Conservation (phyloP, 2,113 vertebrate genomes). For the Corydoras sp. region DNA sequence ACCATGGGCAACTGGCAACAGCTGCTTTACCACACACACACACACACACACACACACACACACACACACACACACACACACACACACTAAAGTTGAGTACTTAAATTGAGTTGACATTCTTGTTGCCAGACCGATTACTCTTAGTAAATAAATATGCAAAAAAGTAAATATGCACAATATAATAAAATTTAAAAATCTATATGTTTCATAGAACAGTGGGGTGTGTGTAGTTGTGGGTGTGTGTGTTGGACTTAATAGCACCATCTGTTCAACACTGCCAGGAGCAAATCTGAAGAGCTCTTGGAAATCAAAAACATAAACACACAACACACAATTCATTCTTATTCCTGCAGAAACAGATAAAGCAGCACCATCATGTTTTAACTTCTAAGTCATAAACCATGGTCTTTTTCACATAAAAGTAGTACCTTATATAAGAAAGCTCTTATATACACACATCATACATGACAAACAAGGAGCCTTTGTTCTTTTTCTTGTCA, state of each 20-base stretch:
- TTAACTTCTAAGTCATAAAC: no score
- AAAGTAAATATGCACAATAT: no score
- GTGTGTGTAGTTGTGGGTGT: conserved; percentile 17
- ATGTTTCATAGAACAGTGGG: background rate
- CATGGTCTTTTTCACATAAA: no score
- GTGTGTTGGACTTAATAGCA: conserved; percentile 42
- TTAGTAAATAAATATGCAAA: no score
- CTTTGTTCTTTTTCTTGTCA: conserved; percentile 39
- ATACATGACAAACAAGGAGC: conserved; percentile 8
- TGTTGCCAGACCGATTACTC: no score
- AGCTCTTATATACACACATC: conserved; percentile 7
- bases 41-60: conserved; percentile 23
- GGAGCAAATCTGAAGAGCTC: conserved; percentile 39
- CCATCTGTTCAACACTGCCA: conserved; percentile 62
- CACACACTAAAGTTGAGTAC: background rate
- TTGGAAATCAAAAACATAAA: conserved; percentile 37
- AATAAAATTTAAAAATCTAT: no score
- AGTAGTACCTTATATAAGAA: no score
- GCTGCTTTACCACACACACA: conserved; percentile 31
- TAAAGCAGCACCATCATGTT: background rate
- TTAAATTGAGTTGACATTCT: no score
- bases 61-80: conserved; percentile 11
- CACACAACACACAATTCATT: conserved; percentile 9
- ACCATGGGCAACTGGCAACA: conserved; percentile 47
- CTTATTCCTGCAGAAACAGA: conserved; percentile 3